These are phyloP conservation scores for Schlechtendalia chinensis DNA, from an alignment of 1,140 invertebrate genomes.

Conservation along the genomic window DNA sequence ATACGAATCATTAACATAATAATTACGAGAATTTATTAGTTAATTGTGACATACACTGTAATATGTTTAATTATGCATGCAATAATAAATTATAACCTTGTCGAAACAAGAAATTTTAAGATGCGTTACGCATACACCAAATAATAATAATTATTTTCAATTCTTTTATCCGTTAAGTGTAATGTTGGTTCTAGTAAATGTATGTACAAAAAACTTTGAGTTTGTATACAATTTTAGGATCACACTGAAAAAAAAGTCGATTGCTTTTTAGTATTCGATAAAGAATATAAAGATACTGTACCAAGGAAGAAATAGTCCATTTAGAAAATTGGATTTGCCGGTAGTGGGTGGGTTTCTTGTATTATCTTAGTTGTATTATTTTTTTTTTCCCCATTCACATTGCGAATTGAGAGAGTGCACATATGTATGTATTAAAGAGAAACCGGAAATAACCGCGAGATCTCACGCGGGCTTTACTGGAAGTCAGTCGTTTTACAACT, in stretches of 20 bases:
- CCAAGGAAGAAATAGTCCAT: constrained; percentile 19
- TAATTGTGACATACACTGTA: no score
- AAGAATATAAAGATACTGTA: neutral
- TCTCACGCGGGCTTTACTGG: neutral
- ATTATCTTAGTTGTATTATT: constrained; percentile 16
- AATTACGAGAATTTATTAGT: no score
- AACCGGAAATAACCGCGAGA: constrained; percentile 26
- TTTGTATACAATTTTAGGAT: neutral
- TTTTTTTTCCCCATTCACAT: neutral
- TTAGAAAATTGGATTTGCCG: constrained; percentile 33
- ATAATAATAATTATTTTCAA: no score
- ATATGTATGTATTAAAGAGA: constrained; percentile 1
- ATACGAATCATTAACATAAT: no score
- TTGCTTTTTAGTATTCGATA: neutral
- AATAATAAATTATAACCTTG: neutral
- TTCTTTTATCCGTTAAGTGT: no score
- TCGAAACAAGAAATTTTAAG: no score
- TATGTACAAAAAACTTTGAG: no score
- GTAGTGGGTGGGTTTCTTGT: constrained; percentile 1
- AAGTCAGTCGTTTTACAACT: neutral
- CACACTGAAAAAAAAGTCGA: neutral
- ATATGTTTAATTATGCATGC: neutral
- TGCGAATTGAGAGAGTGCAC: neutral
- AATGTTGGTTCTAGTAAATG: neutral
- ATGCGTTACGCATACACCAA: no score